Evolutionary conservation across 1,140 invertebrate species (phyloP), one percentile per base, ranked within the genome.

Genomic region (Saxidomus purpurata): DNA sequence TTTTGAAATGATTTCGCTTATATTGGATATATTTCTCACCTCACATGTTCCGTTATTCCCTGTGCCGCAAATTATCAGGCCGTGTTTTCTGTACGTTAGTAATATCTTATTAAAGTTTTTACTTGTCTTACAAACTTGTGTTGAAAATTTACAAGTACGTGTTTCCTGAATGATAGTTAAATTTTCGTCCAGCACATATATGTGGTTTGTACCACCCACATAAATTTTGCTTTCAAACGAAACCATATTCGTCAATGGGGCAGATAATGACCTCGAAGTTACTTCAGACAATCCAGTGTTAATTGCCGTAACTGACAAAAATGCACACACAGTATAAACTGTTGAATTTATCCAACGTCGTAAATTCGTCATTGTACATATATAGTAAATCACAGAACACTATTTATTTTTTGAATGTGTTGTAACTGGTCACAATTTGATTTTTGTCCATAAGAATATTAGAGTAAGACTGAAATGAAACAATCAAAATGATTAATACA

Each of bases 41-140:
- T 81, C 49, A 81, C 79, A 81, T 15, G n/a, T 61, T 9, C 79
- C 79, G 9, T 36, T 11, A 49, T 81, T 81, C 8, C 52, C 79
- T 11, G 52, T 36, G 17, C 52, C 52, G n/a, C 79, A 81, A 0
- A n/a, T 34, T 13, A 9, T 13, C 3, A 36, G 36, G 15, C 1
- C 11, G 2, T 40, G 36, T 77, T 34, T 40, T 6, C 22, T 81
- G 13, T 55, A 25, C 22, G 1, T 28, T 36, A 81, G 31, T 13
- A 81, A 36, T n/a, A 81, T 40, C 34, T 81, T 55, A n/a, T 81
- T 81, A 11, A 81, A 25, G 61, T 81, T 81, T 55, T 19, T 61
- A 43, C 15, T n/a, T n/a, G n/a, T n/a, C n/a, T n/a, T n/a, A 25
- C 77, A 80, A n/a, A 22, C 31, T n/a, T 1, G 4, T 19, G 22